Evolutionary conservation across 2,797 vertebrate species (phyloP), one percentile per base, ranked within the genome.

Genomic region (Peromyscus nudipes): DNA sequence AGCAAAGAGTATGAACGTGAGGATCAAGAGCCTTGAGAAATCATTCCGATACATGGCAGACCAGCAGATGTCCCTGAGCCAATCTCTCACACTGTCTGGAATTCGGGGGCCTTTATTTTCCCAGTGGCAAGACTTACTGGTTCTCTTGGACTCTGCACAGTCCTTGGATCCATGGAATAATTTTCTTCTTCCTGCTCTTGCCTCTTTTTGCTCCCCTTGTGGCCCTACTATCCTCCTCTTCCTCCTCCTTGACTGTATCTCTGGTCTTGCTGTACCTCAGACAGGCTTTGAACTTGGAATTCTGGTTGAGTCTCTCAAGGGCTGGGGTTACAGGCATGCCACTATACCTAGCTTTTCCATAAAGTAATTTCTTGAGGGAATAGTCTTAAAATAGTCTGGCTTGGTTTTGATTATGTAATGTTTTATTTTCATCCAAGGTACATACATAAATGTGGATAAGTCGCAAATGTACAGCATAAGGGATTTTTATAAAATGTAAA

Each of bases 1-100:
- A 40, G 99, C 99, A 97, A 99, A 99, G 43, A 99, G 98, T 16
- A 99, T 99, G 91, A 99, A 77, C 94, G 99, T 99, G 67, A 99
- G 99, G 82, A 99, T 98, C 75, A 99, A 99, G 97, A 99, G 99
- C 99, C 99, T 99, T 85, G 99, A 99, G 92, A 99, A 99, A 89
- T 99, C 99, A 96, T 99, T 99, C 96, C 99, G 99, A 92, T 99
- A 99, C 0, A 99, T 98, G 23, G 99, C 99, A 65, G 99, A 99
- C 10, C 98, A 98, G 95, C 98, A 99, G 0, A 98, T 98, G 2
- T 99, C 95, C 21, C 29, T 25, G 27, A 52, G 27, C 40, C 31
- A 49, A 4, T 62, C 52, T 62, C 8, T 17, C 37, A 60, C 2
- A 7, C 23, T 27, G 49, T 31, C 46, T 40, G 40, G 37, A n/a